Evolutionary conservation across 2,113 vertebrate genomes (phyloP), one percentile per base, ranked within the genome.

Genomic region (Emydocephalus ijimae): DNA sequence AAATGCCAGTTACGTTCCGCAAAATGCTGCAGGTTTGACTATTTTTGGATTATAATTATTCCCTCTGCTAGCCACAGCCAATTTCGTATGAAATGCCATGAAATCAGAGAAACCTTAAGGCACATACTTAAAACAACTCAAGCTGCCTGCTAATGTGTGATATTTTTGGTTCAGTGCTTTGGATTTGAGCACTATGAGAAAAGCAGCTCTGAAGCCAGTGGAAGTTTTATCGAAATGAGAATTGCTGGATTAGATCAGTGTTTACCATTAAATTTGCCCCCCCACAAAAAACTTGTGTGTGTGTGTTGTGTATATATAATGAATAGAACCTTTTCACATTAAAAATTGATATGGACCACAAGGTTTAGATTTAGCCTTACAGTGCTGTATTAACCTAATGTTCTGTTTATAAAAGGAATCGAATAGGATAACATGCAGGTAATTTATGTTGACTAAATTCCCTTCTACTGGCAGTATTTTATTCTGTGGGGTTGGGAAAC

Each of bases 21-120:
- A 74, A 0, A 0, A 1, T 92, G 94, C 50, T 94, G 64, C 87
- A 90, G 0, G 4, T 93, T 92, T 90, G 43, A 64, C 0, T 86
- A 57, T 61, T 93, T 92, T 93, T 43, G 43, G 55, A 15, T 87
- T 14, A 6, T 91, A 94, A 94, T 91, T 93, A 93, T 69, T 91
- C 21, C 56, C 50, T 57, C 39, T 23, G n/a, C 10, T 55, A 26
- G 81, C 61, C 45, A 18, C 85, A 14, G 15, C 91, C 57, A 93
- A 90, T 89, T 92, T 88, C 87, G 39, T 64, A 92, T 56, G 26
- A 89, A 89, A 92, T 92, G 56, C 90, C 74, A 87, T 90, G 90
- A 93, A 86, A 93, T 92, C 69, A 87, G 69, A 93, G 69, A 92
- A 87, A 86, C 50, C 56, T 93, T 89, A 89, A 90, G 74, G 87